A percentile compares a stretch with the other conserved stretches of the same genome.
phyloP scores from a whole-genome alignment of 2,113 vertebrate genomes.

The Silurus glanis region DNA sequence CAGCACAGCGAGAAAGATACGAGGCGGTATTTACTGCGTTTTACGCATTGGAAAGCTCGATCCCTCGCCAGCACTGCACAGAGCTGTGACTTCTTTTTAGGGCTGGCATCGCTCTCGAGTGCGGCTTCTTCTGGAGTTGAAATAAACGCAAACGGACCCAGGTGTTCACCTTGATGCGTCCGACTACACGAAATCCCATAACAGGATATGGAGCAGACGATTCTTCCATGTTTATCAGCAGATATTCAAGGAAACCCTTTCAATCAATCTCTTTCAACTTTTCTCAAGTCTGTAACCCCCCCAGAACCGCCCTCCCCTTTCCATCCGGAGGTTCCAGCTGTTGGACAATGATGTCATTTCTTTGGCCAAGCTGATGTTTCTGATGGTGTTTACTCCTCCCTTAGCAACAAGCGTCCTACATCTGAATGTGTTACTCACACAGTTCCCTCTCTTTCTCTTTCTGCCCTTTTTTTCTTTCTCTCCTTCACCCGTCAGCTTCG shows the following conservation, averaged over 20 bases:
- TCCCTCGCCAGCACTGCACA: no score
- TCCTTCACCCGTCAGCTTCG: not conserved
- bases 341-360: constrained; percentile 65
- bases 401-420: constrained; percentile 71
- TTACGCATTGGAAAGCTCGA: not conserved
- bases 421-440: constrained; percentile 61
- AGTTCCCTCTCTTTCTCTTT: constrained; percentile 25
- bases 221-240: constrained; percentile 28
- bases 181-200: not conserved
- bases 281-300: constrained; percentile 19
- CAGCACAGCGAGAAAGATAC: not conserved
- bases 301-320: not conserved
- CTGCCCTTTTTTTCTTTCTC: constrained; percentile 26
- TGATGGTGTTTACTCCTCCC: constrained; percentile 67
- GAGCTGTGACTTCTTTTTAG: not conserved
- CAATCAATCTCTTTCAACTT: not conserved
- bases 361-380: constrained; percentile 70
- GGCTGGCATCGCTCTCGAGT: constrained; percentile 3
- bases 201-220: not conserved
- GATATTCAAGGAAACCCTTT: constrained; percentile 30
- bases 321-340: constrained; percentile 61
- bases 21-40: not conserved
- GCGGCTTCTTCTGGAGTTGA: not conserved
- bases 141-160: constrained; percentile 47
- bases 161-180: constrained; percentile 37